These are phyloP conservation scores for Spodoptera frugiperda DNA, from an alignment of 1,140 invertebrate genomes.

Conservation along the genomic window DNA sequence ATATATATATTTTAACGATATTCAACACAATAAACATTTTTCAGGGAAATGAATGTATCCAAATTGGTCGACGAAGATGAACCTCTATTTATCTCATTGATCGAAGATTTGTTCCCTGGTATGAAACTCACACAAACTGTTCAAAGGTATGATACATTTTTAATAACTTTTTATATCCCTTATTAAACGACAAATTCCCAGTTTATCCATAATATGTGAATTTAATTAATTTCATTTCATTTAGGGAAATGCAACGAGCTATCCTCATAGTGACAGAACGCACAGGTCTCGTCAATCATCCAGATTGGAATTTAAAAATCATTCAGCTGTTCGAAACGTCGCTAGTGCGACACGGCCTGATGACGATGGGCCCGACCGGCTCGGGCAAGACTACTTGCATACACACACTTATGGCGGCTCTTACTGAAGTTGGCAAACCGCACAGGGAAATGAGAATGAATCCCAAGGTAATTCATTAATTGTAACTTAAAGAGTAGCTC, in stretches of 20 bases:
- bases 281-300: conserved; percentile 93
- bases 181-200: no score
- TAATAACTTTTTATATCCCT: conserved; percentile 61
- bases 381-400: conserved; percentile 96
- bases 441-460: conserved; percentile 97
- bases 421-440: conserved; percentile 92
- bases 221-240: not conserved
- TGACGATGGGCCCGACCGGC: conserved; percentile 88
- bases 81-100: conserved; percentile 95
- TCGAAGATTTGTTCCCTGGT: conserved; percentile 97
- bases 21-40: conserved; percentile 8
- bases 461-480: conserved; percentile 89
- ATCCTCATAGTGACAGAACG: conserved; percentile 88
- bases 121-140: conserved; percentile 89
- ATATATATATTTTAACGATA: no score
- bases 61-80: conserved; percentile 98
- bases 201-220: no score
- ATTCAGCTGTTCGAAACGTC: conserved; percentile 96
- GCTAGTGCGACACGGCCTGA: conserved; percentile 94
- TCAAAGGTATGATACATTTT: conserved; percentile 75
- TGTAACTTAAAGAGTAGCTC: no score
- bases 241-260: conserved; percentile 91
- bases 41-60: conserved; percentile 96
- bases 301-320: conserved; percentile 96
- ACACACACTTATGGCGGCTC: conserved; percentile 92